These are phyloP conservation scores for Schizaphis graminum DNA, from an alignment of 2,888 invertebrate genomes.

Conservation along the genomic window DNA sequence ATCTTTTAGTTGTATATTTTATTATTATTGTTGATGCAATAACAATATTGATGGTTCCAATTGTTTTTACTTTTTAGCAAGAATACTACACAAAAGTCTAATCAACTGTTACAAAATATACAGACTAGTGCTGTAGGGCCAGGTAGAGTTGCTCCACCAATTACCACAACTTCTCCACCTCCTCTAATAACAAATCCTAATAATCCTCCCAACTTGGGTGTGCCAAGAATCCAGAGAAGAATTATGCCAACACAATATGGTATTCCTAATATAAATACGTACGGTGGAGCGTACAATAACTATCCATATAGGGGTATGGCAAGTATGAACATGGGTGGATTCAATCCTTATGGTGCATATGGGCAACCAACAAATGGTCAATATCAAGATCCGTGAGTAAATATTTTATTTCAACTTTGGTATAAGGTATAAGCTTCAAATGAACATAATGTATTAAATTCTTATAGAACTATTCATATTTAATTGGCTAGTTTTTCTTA, in stretches of 20 bases:
- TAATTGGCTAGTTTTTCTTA: too few relatives aligned
- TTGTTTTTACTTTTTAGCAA: constrained; percentile 11
- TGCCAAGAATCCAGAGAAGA: background rate
- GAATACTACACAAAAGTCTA: background rate
- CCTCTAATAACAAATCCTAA: background rate
- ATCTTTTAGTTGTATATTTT: background rate
- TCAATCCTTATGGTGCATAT: constrained; percentile 18
- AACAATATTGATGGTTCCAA: background rate
- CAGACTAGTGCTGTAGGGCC: background rate
- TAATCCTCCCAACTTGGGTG: background rate
- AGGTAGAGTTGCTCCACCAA: constrained; percentile 23
- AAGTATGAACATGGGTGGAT: constrained; percentile 25
- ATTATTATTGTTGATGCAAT: background rate
- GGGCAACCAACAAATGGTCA: background rate
- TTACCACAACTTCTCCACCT: background rate
- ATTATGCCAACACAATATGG: background rate
- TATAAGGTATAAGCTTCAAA: background rate
- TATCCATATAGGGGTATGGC: background rate
- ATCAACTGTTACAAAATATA: background rate
- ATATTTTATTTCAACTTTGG: background rate
- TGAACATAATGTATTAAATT: background rate
- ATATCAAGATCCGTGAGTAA: constrained; percentile 50
- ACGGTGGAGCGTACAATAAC: background rate
- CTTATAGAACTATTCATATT: too few relatives aligned
- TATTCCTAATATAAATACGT: background rate